Base-by-base conservation (phyloP, 1,140 invertebrate genomes). In the Apis florea region DNA sequence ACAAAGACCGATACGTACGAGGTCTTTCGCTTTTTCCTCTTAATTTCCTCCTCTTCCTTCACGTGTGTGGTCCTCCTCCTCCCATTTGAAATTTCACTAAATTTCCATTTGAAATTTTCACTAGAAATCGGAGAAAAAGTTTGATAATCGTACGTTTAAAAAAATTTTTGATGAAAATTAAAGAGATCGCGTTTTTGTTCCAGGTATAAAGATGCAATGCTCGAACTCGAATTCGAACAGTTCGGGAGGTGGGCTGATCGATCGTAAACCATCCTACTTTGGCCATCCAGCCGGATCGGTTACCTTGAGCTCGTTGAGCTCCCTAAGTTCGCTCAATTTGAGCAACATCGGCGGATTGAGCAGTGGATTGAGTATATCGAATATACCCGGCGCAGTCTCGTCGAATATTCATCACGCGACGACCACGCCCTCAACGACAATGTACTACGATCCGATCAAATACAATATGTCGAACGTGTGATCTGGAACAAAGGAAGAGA, bases 371-470 rank as follows among this genome's bases (percentile, higher is more conserved):
- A 89, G 89, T 47, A 88, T 91, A 87, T 88, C 89, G 19, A 90
- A 87, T 31, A 84, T 87, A 84, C 87, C 86, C n/a, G 89, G 89
- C 51, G 79, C 88, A 21, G 84, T 90, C 11, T 83, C 89, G 1
- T 89, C 91, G 13, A 91, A 91, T 70, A 75, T 90, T 66, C 92
- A 92, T 70, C 72, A 77, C 58, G 68, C 89, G 13, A 58, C 90
- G 11, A 63, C 90, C 8, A 61, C 88, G 31, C 79, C 84, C 53
- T 49, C 88, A 3, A 79, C 88, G 58, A 81, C 86, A 15, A 90
- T 93, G 87, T 93, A 93, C 58, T 93, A 93, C 85, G 93, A 93
- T 79, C 92, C 90, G 82, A 89, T 93, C 73, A 93, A 93, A 70
- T 93, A 93, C 83, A 80, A 78, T 53, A 92, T 93, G 86, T 93